phyloP scores from a whole-genome alignment of 2,113 vertebrate species.

The Platysteira castanea region DNA sequence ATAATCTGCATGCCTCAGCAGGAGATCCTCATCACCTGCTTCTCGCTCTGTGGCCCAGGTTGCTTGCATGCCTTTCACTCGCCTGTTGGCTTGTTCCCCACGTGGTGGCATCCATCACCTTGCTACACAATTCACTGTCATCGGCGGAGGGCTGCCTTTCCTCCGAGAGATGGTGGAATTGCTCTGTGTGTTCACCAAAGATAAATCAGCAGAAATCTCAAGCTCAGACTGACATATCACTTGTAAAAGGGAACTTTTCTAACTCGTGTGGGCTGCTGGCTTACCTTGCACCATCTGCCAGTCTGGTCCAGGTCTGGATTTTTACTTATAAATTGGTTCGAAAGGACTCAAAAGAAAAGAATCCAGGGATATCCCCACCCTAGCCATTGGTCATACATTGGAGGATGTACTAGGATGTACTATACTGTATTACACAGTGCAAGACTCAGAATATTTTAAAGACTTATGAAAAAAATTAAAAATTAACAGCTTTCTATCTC shows the following conservation, averaged over 20 bases:
- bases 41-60: not conserved
- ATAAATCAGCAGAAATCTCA: not conserved
- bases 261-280: not conserved
- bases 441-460: not conserved
- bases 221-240: not conserved
- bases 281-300: not conserved
- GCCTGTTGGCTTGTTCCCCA: not conserved
- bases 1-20: fast-evolving
- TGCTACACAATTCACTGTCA: too few relatives aligned
- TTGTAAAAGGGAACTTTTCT: not conserved
- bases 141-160: fast-evolving
- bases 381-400: fast-evolving
- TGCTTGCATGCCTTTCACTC: not conserved
- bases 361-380: not conserved
- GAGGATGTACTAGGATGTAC: not conserved
- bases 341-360: not conserved
- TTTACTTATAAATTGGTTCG: not conserved
- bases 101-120: not conserved
- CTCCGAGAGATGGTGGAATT: fast-evolving
- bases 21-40: not conserved
- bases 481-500: not conserved
- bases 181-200: not conserved
- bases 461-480: constrained; percentile 1
- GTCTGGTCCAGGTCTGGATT: not conserved
- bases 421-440: not conserved